Percentiles rank a stretch among this genome's conserved stretches.
These are phyloP conservation scores for Gari tellinella DNA, from an alignment of 2,888 invertebrate genomes.

Conservation along the genomic window DNA sequence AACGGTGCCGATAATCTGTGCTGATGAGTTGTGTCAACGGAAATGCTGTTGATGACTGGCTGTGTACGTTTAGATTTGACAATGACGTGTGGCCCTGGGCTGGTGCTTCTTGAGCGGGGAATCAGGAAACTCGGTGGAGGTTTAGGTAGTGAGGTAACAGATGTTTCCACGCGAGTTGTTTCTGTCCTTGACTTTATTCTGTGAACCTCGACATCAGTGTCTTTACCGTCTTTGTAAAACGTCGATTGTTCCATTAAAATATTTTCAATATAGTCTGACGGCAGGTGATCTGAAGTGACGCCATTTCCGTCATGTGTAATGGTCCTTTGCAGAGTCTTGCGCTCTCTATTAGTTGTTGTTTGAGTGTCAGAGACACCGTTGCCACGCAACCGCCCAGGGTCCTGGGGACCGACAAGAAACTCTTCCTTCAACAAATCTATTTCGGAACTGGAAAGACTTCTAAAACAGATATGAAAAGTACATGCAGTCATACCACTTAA, in stretches of 20 bases:
- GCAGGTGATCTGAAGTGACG: conserved; percentile 39
- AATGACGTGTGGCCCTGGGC: conserved; percentile 29
- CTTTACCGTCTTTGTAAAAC: conserved; percentile 45
- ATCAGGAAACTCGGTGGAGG: conserved; percentile 81
- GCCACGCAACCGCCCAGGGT: conserved; percentile 38
- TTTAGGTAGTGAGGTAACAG: conserved; percentile 68
- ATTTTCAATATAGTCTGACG: conserved; percentile 55
- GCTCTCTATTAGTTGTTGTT: neutral
- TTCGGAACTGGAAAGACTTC: conserved; percentile 75
- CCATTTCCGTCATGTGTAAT: conserved; percentile 48
- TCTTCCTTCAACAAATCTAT: conserved; percentile 70
- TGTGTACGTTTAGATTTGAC: conserved; percentile 32
- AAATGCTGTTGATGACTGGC: conserved; percentile 69
- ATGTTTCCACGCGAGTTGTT: conserved; percentile 48
- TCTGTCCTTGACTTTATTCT: conserved; percentile 42
- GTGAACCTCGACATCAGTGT: conserved; percentile 43
- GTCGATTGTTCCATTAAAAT: conserved; percentile 56
- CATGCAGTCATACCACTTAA: no score
- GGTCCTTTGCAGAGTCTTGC: conserved; percentile 22
- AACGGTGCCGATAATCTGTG: conserved; percentile 45
- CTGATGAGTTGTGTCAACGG: conserved; percentile 65
- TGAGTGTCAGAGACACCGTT: conserved; percentile 13
- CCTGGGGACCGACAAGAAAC: conserved; percentile 47
- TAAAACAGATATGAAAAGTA: conserved; percentile 34
- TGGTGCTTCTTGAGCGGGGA: conserved; percentile 67